phyloP scores from a whole-genome alignment of 1,140 invertebrate species.

The Andricus grossulariae region DNA sequence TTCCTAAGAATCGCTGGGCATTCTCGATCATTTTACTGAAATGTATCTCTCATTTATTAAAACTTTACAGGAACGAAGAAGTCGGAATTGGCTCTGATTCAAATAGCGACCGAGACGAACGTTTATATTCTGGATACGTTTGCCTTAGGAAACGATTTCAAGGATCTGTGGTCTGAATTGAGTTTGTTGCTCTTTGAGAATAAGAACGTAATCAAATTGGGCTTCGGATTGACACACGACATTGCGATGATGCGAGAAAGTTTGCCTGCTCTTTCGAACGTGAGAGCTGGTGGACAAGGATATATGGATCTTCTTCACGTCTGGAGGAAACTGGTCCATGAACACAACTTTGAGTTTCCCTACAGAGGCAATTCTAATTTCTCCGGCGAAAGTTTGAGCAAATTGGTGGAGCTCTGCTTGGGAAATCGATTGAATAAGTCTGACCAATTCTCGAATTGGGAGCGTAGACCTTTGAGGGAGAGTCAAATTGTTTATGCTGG shows the following conservation, averaged over 20 bases:
- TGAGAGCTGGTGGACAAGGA: slow-evolving; percentile 68
- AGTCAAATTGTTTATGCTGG: slow-evolving; percentile 88
- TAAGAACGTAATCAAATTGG: slow-evolving; percentile 81
- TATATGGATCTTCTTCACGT: slow-evolving; percentile 77
- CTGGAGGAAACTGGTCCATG: slow-evolving; percentile 76
- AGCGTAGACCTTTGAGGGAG: slow-evolving; percentile 84
- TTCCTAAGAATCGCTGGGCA: too few relatives aligned
- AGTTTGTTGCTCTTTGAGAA: slow-evolving; percentile 79
- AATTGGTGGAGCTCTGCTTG: slow-evolving; percentile 83
- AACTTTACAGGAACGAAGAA: slow-evolving; percentile 64
- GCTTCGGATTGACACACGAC: slow-evolving; percentile 79
- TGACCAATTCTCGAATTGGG: slow-evolving; percentile 93
- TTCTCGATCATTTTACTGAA: slow-evolving; percentile 64
- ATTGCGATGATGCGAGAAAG: slow-evolving; percentile 77
- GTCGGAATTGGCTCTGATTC: slow-evolving; percentile 82
- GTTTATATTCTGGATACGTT: slow-evolving; percentile 86
- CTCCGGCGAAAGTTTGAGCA: slow-evolving; percentile 78
- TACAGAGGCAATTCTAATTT: slow-evolving; percentile 67
- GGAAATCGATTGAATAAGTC: slow-evolving; percentile 85
- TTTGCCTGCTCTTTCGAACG: slow-evolving; percentile 75
- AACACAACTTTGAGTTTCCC: slow-evolving; percentile 75
- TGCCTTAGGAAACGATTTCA: slow-evolving; percentile 74
- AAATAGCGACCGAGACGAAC: slow-evolving; percentile 81
- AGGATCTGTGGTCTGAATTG: slow-evolving; percentile 77
- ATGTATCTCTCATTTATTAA: slow-evolving; percentile 8